A percentile compares a stretch with the other conserved stretches of the same genome.
phyloP scores from a whole-genome alignment of 2,113 vertebrate species.

The Glareola pratincola region DNA sequence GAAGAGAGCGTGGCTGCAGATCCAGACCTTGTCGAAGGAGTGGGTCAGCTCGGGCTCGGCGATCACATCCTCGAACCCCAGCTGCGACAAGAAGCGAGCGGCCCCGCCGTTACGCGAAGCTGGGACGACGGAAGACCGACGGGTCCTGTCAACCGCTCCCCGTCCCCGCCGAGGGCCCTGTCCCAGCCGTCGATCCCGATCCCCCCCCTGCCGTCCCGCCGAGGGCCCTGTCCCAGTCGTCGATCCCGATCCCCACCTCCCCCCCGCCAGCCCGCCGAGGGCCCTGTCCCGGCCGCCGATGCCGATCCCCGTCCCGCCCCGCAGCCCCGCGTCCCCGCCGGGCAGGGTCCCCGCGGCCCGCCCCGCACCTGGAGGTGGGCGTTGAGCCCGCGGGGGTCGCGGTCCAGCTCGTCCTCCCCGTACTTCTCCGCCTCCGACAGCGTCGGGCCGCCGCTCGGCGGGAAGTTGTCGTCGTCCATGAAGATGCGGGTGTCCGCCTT shows the following conservation, averaged over 20 bases:
- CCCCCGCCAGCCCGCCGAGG: too few relatives aligned
- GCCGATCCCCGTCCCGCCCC: background rate
- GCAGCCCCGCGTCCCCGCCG: background rate
- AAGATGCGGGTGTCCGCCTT: constrained; percentile 81
- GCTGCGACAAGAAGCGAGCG: constrained; percentile 67
- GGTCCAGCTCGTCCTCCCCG: constrained; percentile 48
- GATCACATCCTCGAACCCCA: constrained; percentile 91
- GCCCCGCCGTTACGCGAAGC: background rate
- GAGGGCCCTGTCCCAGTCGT: background rate
- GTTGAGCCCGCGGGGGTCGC: constrained; percentile 83
- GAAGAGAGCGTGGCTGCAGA: constrained; percentile 90
- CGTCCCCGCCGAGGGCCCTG: background rate
- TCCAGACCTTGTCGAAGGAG: constrained; percentile 92
- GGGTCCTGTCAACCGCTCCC: too few relatives aligned
- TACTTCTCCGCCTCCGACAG: constrained; percentile 68
- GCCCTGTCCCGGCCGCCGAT: too few relatives aligned
- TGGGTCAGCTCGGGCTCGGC: constrained; percentile 85
- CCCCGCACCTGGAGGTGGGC: constrained; percentile 81
- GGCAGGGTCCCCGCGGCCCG: too few relatives aligned
- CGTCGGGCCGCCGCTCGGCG: constrained; percentile 76
- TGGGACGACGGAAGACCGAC: background rate
- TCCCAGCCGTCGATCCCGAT: background rate
- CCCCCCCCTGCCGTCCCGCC: background rate
- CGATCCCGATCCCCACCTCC: too few relatives aligned
- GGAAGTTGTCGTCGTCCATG: constrained; percentile 84